Percentiles rank a stretch among this genome's conserved stretches.
Conservation (phyloP, 2,888 invertebrate species). For the Epiblema foenella region DNA sequence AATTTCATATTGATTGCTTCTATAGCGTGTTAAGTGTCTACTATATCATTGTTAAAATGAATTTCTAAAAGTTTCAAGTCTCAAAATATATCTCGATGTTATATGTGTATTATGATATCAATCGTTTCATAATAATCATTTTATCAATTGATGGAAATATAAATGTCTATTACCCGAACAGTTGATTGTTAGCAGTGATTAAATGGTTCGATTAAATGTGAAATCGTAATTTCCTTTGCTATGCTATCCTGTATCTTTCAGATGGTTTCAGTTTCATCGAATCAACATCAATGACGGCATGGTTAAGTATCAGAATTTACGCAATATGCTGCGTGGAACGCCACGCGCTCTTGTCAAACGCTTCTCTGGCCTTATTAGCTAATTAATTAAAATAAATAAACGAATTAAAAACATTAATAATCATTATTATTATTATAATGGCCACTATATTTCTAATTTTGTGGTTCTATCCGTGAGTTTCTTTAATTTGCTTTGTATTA, state of each 20-base stretch:
- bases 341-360: too few relatives aligned
- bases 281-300: too few relatives aligned
- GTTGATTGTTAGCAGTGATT: conserved; percentile 39
- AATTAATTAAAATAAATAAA: too few relatives aligned
- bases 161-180: conserved; percentile 36
- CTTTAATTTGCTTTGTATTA: too few relatives aligned
- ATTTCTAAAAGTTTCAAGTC: conserved; percentile 33
- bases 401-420: too few relatives aligned
- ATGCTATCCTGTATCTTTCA: not conserved
- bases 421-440: too few relatives aligned
- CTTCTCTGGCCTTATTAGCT: too few relatives aligned
- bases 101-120: conserved; percentile 15
- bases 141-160: conserved; percentile 12
- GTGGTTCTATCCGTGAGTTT: too few relatives aligned
- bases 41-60: conserved; percentile 36
- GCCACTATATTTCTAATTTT: too few relatives aligned
- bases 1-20: conserved; percentile 22
- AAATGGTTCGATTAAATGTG: conserved; percentile 15
- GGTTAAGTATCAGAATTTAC: too few relatives aligned
- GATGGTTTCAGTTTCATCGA: too few relatives aligned
- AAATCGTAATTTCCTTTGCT: not conserved
- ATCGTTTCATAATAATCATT: conserved; percentile 11
- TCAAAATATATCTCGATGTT: conserved; percentile 38
- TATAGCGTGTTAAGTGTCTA: conserved; percentile 22
- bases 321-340: too few relatives aligned